Evolutionary conservation across 2,888 invertebrate species (phyloP).

Genomic region (Schrankia costaestrigalis): DNA sequence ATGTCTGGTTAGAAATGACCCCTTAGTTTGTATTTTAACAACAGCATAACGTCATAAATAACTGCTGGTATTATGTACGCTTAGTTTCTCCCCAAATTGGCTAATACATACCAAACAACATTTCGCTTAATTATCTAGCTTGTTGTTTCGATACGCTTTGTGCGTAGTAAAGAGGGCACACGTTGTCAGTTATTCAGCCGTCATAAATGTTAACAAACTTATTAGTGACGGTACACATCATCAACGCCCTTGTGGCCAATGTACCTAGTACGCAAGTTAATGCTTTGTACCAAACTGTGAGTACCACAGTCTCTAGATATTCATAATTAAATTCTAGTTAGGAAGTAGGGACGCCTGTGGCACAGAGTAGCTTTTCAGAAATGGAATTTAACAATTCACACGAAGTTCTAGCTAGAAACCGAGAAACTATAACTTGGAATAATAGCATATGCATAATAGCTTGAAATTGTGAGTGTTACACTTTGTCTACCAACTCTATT

Average conservation of each 20-base stretch:
- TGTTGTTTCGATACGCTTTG: too few relatives aligned
- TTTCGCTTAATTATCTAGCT: too few relatives aligned
- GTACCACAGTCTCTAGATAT: constrained; percentile 59
- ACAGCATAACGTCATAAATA: too few relatives aligned
- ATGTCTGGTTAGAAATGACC: too few relatives aligned
- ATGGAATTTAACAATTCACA: constrained; percentile 78
- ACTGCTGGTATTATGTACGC: too few relatives aligned
- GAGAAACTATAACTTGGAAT: constrained; percentile 56
- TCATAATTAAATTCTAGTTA: constrained; percentile 77
- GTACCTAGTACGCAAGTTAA: constrained; percentile 35
- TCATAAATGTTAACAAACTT: constrained; percentile 21
- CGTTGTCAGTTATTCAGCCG: constrained; percentile 23
- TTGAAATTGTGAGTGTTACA: constrained; percentile 26
- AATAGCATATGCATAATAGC: constrained; percentile 50
- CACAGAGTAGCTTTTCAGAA: constrained; percentile 60
- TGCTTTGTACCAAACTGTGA: constrained; percentile 35
- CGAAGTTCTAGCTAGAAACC: constrained; percentile 60
- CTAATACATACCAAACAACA: too few relatives aligned
- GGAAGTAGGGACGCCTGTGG: constrained; percentile 57
- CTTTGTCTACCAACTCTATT: constrained; percentile 32
- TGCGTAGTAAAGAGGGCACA: too few relatives aligned
- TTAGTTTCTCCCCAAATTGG: too few relatives aligned
- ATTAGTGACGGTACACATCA: constrained; percentile 13
- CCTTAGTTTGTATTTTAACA: too few relatives aligned
- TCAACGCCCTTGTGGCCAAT: constrained; percentile 20